Evolutionary conservation across 2,113 vertebrate genomes (phyloP).

Genomic region (Chlamydotis undulata): DNA sequence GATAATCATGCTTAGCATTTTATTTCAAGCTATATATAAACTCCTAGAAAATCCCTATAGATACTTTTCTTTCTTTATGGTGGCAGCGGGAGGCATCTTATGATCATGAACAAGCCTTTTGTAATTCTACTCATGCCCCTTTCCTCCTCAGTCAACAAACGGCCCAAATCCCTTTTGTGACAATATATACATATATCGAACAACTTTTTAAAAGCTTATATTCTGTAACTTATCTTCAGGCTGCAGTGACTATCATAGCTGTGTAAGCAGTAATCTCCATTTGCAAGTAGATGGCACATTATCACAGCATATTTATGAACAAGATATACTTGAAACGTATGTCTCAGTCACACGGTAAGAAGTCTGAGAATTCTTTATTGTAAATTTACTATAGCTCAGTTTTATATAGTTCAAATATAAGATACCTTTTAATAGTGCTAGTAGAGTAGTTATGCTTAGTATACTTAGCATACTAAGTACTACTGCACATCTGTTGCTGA

Average conservation of each 20-base stretch:
- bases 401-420: not conserved
- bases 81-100: not conserved
- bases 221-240: not conserved
- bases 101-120: not conserved
- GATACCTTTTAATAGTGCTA: not conserved
- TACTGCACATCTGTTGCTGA: not conserved
- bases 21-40: not conserved
- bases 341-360: not conserved
- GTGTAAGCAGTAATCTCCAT: constrained; percentile 6
- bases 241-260: not conserved
- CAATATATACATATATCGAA: not conserved
- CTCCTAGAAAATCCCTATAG: not conserved
- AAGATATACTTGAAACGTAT: not conserved
- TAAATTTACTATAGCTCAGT: not conserved
- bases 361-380: not conserved
- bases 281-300: constrained; percentile 58
- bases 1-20: not conserved
- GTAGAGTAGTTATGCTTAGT: not conserved
- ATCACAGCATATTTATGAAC: constrained; percentile 32
- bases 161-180: not conserved
- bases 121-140: not conserved
- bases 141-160: not conserved
- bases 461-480: not conserved
- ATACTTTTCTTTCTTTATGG: not conserved
- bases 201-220: not conserved